Base-by-base conservation (phyloP, 2,888 invertebrate genomes). In the Abscondita cerata region DNA sequence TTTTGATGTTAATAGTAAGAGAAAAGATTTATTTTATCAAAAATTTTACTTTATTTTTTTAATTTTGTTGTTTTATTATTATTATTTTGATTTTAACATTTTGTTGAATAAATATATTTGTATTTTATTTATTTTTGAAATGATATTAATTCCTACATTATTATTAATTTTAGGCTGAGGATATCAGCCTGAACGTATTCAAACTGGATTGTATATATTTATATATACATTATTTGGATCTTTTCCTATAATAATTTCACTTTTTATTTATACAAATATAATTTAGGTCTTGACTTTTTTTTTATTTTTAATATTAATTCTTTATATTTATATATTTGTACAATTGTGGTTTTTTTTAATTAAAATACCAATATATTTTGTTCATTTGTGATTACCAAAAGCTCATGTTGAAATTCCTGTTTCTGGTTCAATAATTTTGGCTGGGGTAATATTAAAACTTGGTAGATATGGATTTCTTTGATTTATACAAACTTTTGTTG, bases 391-490 rank as follows among this genome's bases (percentile, higher is more conserved):
- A 75, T 77, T 90, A 20, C 89, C 89, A 63, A 89, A 89, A 54
- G 90, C 90, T 80, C 90, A 90, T 86, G 89, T 90, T 1, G 90
- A 90, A 68, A 90, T 90, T 57, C 89, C 90, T 2, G 83, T 90
- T 67, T 83, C 86, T 1, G 89, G 90, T 0, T 90, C 89, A 1
- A 90, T 90, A 81, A 86, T 90, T 85, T 86, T 90, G 80, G 90
- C 89, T 0, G 89, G 87, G 0, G 81, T 90, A 79, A 84, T 90
- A 73, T 83, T 91, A 80, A 90, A 91, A 75, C 83, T 90, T 81
- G 90, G 90, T 0, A 87, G 88, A 4, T 25, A 25, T 25, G 25
- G 25, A 25, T 25, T 25, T 25, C 25, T 25, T 25, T 6, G 25
- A 25, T 0, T 85, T 71, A 76, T 85, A 76, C 68, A 74, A 68